Base-by-base conservation (phyloP, 2,797 vertebrate species). In the Coilia nasus region DNA sequence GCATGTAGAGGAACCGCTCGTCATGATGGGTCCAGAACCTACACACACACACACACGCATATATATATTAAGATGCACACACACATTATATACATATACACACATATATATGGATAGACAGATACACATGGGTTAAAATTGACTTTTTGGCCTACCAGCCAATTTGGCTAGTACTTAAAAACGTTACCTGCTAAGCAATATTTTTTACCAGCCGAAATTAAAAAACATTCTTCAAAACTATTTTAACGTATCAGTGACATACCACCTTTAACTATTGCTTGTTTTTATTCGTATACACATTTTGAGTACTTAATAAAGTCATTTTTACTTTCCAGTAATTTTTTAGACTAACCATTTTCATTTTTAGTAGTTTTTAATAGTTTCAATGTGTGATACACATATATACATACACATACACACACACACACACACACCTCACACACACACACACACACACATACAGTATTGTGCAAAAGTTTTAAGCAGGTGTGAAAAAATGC, bases 381-480 rank as follows among this genome's bases (percentile, higher is more conserved):
- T n/a, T n/a, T n/a, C n/a, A n/a, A n/a, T 59, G 57, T 59, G 57
- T 59, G 57, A 19, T 1, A 25, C 82, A 83, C 78, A 81, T 19
- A 62, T n/a, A 47, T 7, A 15, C 35, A 64, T 9, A 60, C 75
- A 62, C 23, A 44, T 19, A 28, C 19, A 19, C 62, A 60, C 35
- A 86, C 64, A 83, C 78, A 57, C 54, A 56, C 54, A 11, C 54
- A 56, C 54, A 11, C 47, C 54, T 12, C 54, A 56, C 54, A 56
- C 54, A 56, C 54, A 59, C 57, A 59, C 57, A 59, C 57, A 59
- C 57, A 59, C 57, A 59, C 57, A 59, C 57, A 59, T 19, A 59
- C 57, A 59, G 57, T 56, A 17, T 56, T 7, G 54, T 56, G 54
- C 17, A n/a, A n/a, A n/a, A n/a, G n/a, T n/a, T n/a, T n/a, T n/a